These are phyloP conservation scores for Datnioides undecimradiatus DNA, from an alignment of 2,113 vertebrate species.

Conservation along the genomic window DNA sequence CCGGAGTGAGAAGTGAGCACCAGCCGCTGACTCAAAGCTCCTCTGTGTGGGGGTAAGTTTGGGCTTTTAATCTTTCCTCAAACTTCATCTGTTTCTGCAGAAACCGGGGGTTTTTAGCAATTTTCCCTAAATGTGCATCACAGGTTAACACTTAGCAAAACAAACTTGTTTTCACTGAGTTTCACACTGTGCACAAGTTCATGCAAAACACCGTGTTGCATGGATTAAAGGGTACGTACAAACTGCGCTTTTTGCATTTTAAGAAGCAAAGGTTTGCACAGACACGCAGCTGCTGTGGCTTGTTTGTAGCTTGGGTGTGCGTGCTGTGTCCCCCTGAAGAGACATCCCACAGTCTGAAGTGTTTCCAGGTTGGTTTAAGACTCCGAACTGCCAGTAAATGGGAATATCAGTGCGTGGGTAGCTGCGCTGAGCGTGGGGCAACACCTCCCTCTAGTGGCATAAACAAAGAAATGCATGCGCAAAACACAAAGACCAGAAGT, in stretches of 20 bases:
- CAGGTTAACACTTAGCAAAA: background rate
- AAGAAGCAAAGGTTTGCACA: background rate
- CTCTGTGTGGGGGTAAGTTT: background rate
- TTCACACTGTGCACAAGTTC: background rate
- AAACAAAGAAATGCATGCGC: background rate
- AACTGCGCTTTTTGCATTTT: too few species aligned
- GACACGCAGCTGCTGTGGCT: background rate
- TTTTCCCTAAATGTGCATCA: background rate
- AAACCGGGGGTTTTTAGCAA: background rate
- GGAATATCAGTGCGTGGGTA: background rate
- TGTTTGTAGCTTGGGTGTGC: background rate
- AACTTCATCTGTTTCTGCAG: background rate
- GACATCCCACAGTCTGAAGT: background rate
- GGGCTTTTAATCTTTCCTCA: background rate
- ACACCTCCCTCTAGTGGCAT: slow-evolving; percentile 49
- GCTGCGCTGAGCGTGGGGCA: background rate
- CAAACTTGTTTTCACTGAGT: background rate
- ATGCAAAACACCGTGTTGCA: background rate
- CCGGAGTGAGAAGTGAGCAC: slow-evolving; percentile 10
- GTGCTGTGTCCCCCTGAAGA: background rate
- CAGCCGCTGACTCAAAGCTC: background rate
- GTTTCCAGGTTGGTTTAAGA: background rate
- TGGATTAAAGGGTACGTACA: too few species aligned
- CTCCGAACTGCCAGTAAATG: slow-evolving; percentile 5
- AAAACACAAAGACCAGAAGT: background rate